Evolutionary conservation across 2,113 vertebrate genomes (phyloP), one percentile per base, ranked within the genome.

Genomic region (Diadophis punctatus): DNA sequence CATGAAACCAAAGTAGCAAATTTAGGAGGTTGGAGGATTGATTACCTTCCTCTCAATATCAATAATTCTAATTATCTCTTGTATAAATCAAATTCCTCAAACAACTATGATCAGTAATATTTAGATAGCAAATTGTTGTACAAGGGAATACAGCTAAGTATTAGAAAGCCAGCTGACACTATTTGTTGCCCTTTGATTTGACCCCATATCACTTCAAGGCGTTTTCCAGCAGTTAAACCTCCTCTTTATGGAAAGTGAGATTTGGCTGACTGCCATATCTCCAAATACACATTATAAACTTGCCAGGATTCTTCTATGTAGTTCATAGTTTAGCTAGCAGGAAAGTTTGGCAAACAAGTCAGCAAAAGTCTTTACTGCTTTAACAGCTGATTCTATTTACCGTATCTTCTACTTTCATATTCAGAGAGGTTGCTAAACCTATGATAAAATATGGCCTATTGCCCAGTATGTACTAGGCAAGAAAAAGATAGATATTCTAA

Each of bases 311-410:
- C 90, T 53, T 86, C 60, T 87, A 7, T 88, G 43, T 93, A 93
- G 92, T 93, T 96, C 93, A 58, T 92, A 94, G 96, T 87, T 92
- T 92, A 96, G 93, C 87, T 80, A 60, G 23, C 87, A 85, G 86
- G 51, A 94, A 94, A 7, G 25, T 90, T 95, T 96, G 93, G 91
- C 92, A 96, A 95, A 55, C 55, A 93, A 96, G 93, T 95, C 92
- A 88, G 86, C 84, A 95, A 89, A 93, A 93, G 74, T 88, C 95
- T 95, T 95, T 90, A 95, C 51, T 96, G 74, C 68, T 97, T 94
- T 85, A 95, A 93, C 56, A 95, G 93, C 63, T 95, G 95, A 95
- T 90, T 85, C 93, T 95, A 91, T 92, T 89, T 85, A 48, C 48
- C 48, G 48, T 48, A 92, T 86, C 0, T 93, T 88, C 0, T n/a